Conservation (phyloP, 2,797 vertebrate species). For the Macrochelys suwanniensis region DNA sequence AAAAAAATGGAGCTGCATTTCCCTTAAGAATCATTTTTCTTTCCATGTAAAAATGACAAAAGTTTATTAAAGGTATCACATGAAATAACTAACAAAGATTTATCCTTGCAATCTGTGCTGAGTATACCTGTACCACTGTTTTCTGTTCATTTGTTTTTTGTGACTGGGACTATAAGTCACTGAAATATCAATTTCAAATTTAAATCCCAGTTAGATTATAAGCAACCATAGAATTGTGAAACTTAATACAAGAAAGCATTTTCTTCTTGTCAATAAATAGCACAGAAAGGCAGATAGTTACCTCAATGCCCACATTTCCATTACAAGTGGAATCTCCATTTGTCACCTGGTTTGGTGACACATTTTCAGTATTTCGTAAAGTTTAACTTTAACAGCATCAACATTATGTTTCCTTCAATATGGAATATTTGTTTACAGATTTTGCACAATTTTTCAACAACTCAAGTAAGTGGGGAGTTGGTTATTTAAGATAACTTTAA, state of each 20-base stretch:
- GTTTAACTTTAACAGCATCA: conserved; percentile 35
- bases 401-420: conserved; percentile 77
- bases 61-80: background rate
- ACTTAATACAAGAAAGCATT: background rate
- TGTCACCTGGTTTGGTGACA: conserved; percentile 31
- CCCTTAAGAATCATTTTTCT: background rate
- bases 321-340: background rate
- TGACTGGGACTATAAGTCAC: background rate
- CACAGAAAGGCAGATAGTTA: conserved; percentile 1
- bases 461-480: conserved; percentile 90
- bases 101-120: background rate
- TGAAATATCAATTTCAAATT: background rate
- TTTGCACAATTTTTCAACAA: conserved; percentile 86
- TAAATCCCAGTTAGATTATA: background rate
- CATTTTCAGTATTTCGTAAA: conserved; percentile 44
- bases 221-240: conserved; percentile 28
- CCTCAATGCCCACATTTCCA: background rate
- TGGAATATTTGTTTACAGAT: conserved; percentile 92
- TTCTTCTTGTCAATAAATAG: background rate
- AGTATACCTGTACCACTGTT: background rate
- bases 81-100: background rate
- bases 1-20: background rate
- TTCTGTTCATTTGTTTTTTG: background rate
- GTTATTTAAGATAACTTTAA: conserved; percentile 80
- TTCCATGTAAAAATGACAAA: background rate